These are phyloP conservation scores for Xiphophorus birchmanni DNA, from an alignment of 2,797 vertebrate genomes.

Conservation along the genomic window DNA sequence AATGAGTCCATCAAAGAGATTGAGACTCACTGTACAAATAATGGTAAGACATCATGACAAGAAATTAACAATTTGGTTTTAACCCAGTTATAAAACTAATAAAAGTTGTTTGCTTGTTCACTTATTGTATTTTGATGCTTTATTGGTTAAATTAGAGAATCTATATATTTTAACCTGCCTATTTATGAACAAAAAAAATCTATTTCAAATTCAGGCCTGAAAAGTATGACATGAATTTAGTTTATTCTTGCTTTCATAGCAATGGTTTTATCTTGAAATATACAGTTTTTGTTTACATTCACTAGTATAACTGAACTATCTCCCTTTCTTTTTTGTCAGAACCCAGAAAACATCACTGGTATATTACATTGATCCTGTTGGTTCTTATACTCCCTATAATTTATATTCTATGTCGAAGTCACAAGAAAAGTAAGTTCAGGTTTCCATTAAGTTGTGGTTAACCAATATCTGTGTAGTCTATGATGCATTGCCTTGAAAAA, in stretches of 20 bases:
- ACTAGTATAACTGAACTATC: too few relatives aligned
- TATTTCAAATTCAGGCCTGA: not conserved
- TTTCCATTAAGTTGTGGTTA: not conserved
- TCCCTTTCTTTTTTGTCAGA: not conserved
- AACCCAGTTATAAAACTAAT: too few relatives aligned
- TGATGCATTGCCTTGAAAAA: not conserved
- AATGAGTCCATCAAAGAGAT: accelerated
- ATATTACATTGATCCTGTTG: not conserved
- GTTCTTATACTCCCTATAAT: not conserved
- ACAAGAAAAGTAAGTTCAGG: not conserved
- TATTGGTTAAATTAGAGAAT: too few relatives aligned
- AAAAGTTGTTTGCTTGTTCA: too few relatives aligned
- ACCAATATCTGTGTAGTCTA: not conserved
- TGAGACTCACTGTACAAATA: too few relatives aligned
- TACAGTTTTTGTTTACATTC: not conserved
- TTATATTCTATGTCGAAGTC: too few relatives aligned
- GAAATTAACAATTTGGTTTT: too few relatives aligned
- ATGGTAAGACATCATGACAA: too few relatives aligned
- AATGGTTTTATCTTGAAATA: not conserved
- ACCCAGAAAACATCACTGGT: not conserved
- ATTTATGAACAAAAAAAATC: not conserved
- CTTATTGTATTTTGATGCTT: too few relatives aligned
- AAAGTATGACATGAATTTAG: not conserved
- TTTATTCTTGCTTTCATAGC: not conserved
- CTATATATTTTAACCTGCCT: accelerated